Percentiles rank a stretch among this genome's conserved stretches.
These are phyloP conservation scores for Alviniconcha strummeri DNA, from an alignment of 2,888 invertebrate species.

Conservation along the genomic window DNA sequence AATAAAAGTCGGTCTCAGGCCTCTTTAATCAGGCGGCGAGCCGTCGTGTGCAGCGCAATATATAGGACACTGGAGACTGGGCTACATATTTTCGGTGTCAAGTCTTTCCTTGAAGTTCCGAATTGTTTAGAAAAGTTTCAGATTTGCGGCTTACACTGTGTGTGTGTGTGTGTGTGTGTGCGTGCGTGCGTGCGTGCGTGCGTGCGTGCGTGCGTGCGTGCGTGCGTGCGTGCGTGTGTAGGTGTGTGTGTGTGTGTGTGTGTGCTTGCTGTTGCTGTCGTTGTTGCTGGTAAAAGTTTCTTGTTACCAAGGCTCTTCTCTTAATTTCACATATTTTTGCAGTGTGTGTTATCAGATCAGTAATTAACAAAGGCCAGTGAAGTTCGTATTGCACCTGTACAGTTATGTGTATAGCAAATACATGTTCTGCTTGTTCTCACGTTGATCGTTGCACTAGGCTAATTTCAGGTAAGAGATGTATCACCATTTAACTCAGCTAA, in stretches of 20 bases:
- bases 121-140: neutral
- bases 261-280: neutral
- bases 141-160: neutral
- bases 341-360: too few relatives aligned
- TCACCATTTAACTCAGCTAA: too few relatives aligned
- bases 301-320: neutral
- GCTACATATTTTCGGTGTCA: neutral
- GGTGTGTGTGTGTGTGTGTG: neutral
- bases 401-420: too few relatives aligned
- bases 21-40: neutral
- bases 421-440: too few relatives aligned
- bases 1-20: conserved; percentile 17
- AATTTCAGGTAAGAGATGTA: too few relatives aligned
- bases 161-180: neutral
- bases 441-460: too few relatives aligned
- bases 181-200: neutral
- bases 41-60: conserved; percentile 1
- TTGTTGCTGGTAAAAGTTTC: neutral
- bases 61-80: neutral
- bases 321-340: neutral
- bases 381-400: too few relatives aligned
- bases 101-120: neutral
- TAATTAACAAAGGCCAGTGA: too few relatives aligned
- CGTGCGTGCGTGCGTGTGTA: too few relatives aligned
- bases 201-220: neutral